Evolutionary conservation across 2,113 vertebrate genomes (phyloP), one percentile per base, ranked within the genome.

Genomic region (Gobius niger): DNA sequence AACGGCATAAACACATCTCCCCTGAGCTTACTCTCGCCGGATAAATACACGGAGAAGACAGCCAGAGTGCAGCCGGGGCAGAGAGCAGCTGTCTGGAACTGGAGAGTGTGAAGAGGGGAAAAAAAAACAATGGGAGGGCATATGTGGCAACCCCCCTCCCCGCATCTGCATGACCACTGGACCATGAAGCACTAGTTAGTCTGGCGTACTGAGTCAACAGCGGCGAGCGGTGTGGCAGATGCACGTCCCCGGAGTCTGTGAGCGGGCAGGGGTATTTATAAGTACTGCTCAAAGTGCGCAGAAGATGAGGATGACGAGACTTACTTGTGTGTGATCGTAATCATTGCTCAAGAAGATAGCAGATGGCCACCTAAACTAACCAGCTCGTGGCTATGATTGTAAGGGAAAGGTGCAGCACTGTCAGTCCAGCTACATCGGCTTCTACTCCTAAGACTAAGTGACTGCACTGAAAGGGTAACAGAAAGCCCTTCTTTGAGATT

Each of bases 171-270:
- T 50, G 18, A 60, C 68, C 63, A 72, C 65, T 71, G 67, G 72
- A 72, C 68, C 79, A 77, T 73, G 78, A 71, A 78, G 67, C 67
- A 70, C 80, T 76, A 59, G 60, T 71, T 77, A 76, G 63, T 70
- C 67, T 74, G 70, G 79, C 16, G 19, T 67, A 50, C 67, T n/a
- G 49, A 10, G 65, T 46, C 54, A 64, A 75, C 54, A 65, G 24
- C 46, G 60, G 52, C 57, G 0, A 14, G 50, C 47, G 56, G 10
- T 53, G 9, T 15, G 16, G 56, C 67, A 65, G 13, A 52, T 51
- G 1, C 18, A 50, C 6, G n/a, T 63, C 60, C 60, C 44, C 16
- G 16, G 41, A 63, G 60, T 7, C 9, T 12, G n/a, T 44, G 1
- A 4, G 34, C 34, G 7, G 44, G 15, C 40, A 14, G 10, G 41